These are phyloP conservation scores for Pseudopleuronectes americanus DNA, from an alignment of 2,797 vertebrate species.

Conservation along the genomic window DNA sequence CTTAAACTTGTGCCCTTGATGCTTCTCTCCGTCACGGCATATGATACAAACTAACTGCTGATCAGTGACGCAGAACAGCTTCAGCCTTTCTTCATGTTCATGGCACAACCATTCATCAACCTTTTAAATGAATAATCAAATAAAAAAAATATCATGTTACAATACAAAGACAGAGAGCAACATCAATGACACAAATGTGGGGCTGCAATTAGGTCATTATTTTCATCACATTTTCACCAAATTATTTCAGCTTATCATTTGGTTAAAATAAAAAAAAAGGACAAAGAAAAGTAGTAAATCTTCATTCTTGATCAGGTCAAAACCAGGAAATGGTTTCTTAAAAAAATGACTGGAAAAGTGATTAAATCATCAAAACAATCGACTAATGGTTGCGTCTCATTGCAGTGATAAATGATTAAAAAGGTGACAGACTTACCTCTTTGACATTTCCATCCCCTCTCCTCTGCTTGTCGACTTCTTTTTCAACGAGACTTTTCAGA, in stretches of 20 bases:
- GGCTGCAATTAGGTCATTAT: no score
- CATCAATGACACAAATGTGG: no score
- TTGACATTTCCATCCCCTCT: background rate
- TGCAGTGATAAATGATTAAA: no score
- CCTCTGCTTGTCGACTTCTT: slow-evolving; percentile 40
- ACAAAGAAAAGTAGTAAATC: no score
- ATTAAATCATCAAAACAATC: no score
- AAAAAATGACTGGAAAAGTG: no score
- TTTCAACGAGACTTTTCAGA: slow-evolving; percentile 59
- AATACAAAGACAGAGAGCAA: background rate
- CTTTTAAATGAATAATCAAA: background rate
- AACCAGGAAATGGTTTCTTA: no score
- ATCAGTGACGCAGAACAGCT: slow-evolving; percentile 77
- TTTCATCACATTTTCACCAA: no score
- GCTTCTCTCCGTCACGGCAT: slow-evolving; percentile 67
- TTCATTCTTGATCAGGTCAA: no score
- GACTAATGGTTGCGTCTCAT: no score
- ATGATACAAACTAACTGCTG: slow-evolving; percentile 70
- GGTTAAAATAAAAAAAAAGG: no score
- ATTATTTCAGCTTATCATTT: no score
- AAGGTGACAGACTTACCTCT: background rate
- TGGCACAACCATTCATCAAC: slow-evolving; percentile 42
- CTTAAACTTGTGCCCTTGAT: slow-evolving; percentile 71
- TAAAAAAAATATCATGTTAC: background rate
- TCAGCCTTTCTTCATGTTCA: slow-evolving; percentile 77